These are phyloP conservation scores for Amblyjoppa fuscipennis DNA, from an alignment of 2,888 invertebrate species.

Conservation along the genomic window DNA sequence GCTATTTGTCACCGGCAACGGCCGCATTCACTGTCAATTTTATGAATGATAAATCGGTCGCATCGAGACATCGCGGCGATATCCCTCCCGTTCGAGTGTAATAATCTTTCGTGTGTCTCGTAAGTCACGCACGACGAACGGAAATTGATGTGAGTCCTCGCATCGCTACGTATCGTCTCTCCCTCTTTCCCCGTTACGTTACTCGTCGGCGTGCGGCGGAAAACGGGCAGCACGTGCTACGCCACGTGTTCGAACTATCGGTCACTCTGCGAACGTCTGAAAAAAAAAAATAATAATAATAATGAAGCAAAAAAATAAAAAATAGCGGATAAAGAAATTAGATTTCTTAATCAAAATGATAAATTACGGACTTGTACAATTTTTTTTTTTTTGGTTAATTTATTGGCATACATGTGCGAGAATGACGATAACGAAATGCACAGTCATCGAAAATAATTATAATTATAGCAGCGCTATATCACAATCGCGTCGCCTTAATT, in stretches of 20 bases:
- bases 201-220: slow-evolving; percentile 35
- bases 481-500: neutral
- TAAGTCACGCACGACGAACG: slow-evolving; percentile 56
- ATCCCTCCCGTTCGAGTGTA: neutral
- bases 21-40: neutral
- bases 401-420: neutral
- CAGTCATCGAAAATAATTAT: neutral
- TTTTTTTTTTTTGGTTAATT: slow-evolving; percentile 1
- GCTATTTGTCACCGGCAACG: neutral
- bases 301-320: slow-evolving; percentile 12
- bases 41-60: slow-evolving; percentile 12
- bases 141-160: slow-evolving; percentile 54
- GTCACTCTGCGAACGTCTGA: slow-evolving; percentile 44
- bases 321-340: neutral
- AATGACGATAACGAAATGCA: neutral
- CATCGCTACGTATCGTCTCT: slow-evolving; percentile 41
- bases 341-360: neutral
- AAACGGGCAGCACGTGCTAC: slow-evolving; percentile 53
- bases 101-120: slow-evolving; percentile 40
- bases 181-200: slow-evolving; percentile 9
- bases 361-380: neutral
- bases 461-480: neutral
- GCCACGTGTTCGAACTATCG: slow-evolving; percentile 58
- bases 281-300: slow-evolving; percentile 55
- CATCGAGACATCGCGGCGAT: neutral